These are phyloP conservation scores for Balanococcus diminutus DNA, from an alignment of 2,888 invertebrate species.

Conservation along the genomic window DNA sequence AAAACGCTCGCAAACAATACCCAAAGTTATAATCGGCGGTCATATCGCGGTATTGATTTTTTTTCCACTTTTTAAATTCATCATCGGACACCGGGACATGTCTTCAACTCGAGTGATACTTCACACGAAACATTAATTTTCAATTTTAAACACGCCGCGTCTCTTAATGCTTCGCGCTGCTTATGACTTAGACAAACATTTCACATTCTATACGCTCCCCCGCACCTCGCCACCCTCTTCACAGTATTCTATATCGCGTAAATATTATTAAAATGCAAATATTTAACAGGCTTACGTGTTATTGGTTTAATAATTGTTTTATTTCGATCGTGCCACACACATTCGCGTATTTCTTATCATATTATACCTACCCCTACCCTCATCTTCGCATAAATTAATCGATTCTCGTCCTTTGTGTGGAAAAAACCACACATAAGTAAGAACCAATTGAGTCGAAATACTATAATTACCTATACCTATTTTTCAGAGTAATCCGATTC, in stretches of 20 bases:
- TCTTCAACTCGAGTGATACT: conserved; percentile 8
- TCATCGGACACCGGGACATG: not conserved
- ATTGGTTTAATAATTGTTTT: conserved; percentile 18
- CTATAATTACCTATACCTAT: not conserved
- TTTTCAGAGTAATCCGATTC: not conserved
- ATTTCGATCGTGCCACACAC: conserved; percentile 19
- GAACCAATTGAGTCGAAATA: not conserved
- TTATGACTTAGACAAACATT: conserved; percentile 7
- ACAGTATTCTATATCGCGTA: not conserved
- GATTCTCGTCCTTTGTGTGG: not conserved
- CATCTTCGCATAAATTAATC: not conserved
- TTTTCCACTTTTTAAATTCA: not conserved
- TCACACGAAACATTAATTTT: conserved; percentile 28
- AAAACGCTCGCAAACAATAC: not conserved
- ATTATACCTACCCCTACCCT: not conserved
- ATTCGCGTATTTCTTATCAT: not conserved
- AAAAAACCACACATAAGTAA: not conserved
- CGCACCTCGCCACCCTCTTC: not conserved
- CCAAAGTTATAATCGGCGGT: not conserved
- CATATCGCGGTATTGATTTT: not conserved
- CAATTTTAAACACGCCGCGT: conserved; percentile 27
- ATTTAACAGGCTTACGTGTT: conserved; percentile 27
- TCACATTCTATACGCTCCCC: not conserved
- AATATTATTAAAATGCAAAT: conserved; percentile 31
- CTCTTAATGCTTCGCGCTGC: not conserved